Evolutionary conservation across 2,113 vertebrate genomes (phyloP).

Genomic region (Serinus canaria): DNA sequence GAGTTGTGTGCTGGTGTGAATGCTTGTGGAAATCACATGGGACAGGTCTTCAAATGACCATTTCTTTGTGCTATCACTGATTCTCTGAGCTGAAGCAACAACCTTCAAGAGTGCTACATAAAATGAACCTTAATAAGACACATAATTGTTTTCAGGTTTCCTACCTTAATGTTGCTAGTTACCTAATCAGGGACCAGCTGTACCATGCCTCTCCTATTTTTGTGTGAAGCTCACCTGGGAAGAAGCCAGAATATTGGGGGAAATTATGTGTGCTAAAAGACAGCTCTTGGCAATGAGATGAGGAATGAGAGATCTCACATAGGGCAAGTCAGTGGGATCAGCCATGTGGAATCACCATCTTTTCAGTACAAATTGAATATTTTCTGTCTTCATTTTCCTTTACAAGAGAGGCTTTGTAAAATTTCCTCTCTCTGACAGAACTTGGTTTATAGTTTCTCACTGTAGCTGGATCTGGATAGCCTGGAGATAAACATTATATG

Average conservation of each 20-base stretch:
- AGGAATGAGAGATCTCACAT: conserved; percentile 7
- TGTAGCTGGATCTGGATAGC: neutral
- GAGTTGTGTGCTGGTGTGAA: neutral
- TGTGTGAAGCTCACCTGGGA: neutral
- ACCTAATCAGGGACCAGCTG: neutral
- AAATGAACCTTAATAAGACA: neutral
- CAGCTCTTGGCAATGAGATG: neutral
- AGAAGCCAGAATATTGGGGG: neutral
- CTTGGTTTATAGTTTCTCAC: neutral
- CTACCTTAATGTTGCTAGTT: neutral
- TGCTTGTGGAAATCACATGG: neutral
- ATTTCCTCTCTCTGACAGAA: neutral
- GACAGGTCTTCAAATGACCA: neutral
- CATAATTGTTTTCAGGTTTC: neutral
- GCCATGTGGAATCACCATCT: neutral
- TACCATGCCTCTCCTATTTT: neutral
- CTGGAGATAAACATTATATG: conserved; percentile 19
- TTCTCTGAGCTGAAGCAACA: neutral
- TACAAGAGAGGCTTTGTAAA: neutral
- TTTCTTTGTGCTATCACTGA: neutral
- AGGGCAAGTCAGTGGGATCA: conserved; percentile 16
- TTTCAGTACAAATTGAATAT: conserved; percentile 42
- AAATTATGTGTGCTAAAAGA: conserved; percentile 20
- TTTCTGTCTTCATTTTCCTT: conserved; percentile 34
- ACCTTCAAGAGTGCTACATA: neutral